Conservation (phyloP, 2,888 invertebrate species). For the Yponomeuta evonymella region DNA sequence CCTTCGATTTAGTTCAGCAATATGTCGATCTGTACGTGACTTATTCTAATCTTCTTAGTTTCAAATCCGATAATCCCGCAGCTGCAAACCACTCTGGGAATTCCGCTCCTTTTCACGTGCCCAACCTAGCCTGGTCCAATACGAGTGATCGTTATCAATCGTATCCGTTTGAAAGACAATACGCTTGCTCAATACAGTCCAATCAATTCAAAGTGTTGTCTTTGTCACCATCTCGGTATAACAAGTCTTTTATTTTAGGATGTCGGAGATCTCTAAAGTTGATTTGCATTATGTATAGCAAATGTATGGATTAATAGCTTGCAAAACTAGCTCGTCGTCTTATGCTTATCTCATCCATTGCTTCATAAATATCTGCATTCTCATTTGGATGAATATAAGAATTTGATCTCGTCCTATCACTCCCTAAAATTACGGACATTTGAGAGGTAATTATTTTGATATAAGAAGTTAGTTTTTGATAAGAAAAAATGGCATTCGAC, state of each 20-base stretch:
- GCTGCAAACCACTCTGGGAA: background rate
- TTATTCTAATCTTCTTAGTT: background rate
- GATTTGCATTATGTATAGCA: background rate
- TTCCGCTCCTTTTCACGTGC: background rate
- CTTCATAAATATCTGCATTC: background rate
- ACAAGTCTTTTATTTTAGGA: background rate
- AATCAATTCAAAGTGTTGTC: background rate
- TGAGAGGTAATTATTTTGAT: too few relatives aligned
- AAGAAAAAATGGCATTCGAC: too few relatives aligned
- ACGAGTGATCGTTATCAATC: slow-evolving; percentile 7
- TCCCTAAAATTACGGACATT: too few relatives aligned
- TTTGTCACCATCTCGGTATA: background rate
- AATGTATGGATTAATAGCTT: background rate
- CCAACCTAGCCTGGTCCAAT: background rate
- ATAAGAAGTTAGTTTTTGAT: too few relatives aligned
- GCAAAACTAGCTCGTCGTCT: background rate
- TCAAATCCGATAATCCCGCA: background rate
- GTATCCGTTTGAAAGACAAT: slow-evolving; percentile 9
- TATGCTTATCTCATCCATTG: slow-evolving; percentile 23
- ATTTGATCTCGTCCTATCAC: too few relatives aligned
- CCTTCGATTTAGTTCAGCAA: background rate
- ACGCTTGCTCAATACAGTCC: background rate
- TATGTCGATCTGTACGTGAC: background rate
- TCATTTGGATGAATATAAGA: too few relatives aligned
- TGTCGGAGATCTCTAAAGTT: background rate